Base-by-base conservation (phyloP, 1,140 invertebrate species). In the Aphaenogaster floridana region DNA sequence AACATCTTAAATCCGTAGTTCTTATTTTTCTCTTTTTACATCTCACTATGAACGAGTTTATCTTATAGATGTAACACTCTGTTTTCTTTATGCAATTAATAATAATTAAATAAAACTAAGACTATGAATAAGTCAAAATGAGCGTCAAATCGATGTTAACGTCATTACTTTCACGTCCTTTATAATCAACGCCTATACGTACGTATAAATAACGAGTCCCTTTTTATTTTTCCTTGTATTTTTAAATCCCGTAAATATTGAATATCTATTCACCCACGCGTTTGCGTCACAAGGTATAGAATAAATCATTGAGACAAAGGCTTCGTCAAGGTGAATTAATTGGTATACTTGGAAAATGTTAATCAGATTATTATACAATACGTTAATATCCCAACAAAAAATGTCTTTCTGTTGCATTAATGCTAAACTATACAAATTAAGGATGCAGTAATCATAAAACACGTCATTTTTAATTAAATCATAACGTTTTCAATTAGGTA, bases 281-380 rank as follows among this genome's bases (percentile, higher is more conserved):
- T 15, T 59, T 74, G 68, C 80, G 80, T 83, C 80, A 83, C 28
- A 5, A 59, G 13, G 68, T 8, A n/a, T 15, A 61, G 28, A 74
- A 72, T 74, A 74, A 72, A 59, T 81, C 42, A 81, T 42, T 57
- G 21, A 59, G 34, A 64, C 9, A 48, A 48, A 79, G 61, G 11
- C 21, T 69, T 69, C 15, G 9, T 54, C 7, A 59, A 57, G 11
- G 45, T 7, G 28, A 64, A 48, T 83, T 61, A 57, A 45, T 72
- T n/a, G 28, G 1, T 69, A 42, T 48, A 52, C 28, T 74, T 45
- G 15, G 17, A 48, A n/a, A 83, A 59, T n/a, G 48, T 72, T 21
- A 52, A 83, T 57, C 17, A 17, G 7, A 83, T 74, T 74, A 83
- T 72, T 42, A 59, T 57, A 21, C 21, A 21, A 21, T 21, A 39